Percentiles rank a stretch among this genome's conserved stretches.
Conservation (phyloP, 2,888 invertebrate genomes). For the Himalopsyche japonica region DNA sequence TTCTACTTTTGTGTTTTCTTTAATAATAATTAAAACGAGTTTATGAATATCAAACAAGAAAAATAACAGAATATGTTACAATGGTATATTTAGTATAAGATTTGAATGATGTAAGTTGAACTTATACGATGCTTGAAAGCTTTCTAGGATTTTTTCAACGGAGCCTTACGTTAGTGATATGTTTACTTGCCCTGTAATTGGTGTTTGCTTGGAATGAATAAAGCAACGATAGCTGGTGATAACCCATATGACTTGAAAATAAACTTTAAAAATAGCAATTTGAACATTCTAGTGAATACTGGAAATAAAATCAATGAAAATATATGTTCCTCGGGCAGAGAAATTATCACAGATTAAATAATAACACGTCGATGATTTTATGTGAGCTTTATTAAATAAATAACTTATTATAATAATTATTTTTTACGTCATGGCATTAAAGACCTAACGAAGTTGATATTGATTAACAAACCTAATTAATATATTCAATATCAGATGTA, state of each 20-base stretch:
- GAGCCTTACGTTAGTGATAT: not conserved
- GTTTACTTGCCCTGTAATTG: not conserved
- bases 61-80: too few species aligned
- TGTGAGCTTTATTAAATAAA: not conserved
- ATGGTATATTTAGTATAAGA: too few species aligned
- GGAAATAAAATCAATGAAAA: not conserved
- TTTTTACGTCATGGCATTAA: not conserved
- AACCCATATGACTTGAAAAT: not conserved
- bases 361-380: not conserved
- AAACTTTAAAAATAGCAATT: not conserved
- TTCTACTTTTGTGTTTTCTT: too few species aligned
- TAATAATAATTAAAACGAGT: too few species aligned
- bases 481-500: not conserved
- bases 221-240: not conserved
- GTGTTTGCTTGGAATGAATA: not conserved
- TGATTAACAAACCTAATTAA: not conserved
- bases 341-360: not conserved
- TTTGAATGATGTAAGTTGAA: too few species aligned
- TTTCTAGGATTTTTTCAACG: too few species aligned
- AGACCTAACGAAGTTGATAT: not conserved
- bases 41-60: too few species aligned
- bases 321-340: not conserved
- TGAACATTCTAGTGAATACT: not conserved
- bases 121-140: too few species aligned
- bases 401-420: not conserved